A percentile compares a stretch with the other conserved stretches of the same genome.
Conservation (phyloP, 2,797 vertebrate species). For the Alectoris magna region DNA sequence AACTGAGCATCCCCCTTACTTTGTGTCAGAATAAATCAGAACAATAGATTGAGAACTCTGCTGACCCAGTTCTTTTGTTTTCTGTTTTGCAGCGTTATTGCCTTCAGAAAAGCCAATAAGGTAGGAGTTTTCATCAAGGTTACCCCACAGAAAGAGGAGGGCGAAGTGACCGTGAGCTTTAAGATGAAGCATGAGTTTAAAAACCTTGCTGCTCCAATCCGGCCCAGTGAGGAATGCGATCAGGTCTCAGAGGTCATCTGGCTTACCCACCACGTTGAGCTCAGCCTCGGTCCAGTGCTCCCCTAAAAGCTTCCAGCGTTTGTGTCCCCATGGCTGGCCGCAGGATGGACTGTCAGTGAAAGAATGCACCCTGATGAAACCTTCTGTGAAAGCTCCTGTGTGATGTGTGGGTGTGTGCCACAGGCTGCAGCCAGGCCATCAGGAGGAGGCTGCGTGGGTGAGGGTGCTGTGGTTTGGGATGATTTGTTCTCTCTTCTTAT, state of each 20-base stretch:
- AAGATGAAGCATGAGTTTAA: constrained; percentile 98
- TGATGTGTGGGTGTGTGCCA: constrained; percentile 42
- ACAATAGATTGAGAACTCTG: not conserved
- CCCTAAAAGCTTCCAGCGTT: constrained; percentile 70
- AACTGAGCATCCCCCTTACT: not conserved
- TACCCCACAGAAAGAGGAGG: constrained; percentile 90
- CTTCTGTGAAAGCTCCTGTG: constrained; percentile 52
- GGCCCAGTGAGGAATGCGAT: constrained; percentile 88
- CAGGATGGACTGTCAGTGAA: not conserved
- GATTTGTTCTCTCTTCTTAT: constrained; percentile 44
- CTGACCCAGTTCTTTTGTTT: constrained; percentile 37
- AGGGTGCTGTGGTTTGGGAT: constrained; percentile 24
- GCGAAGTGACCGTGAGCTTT: constrained; percentile 91
- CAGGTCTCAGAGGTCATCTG: constrained; percentile 87
- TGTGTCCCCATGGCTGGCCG: not conserved
- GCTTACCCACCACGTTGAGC: constrained; percentile 96
- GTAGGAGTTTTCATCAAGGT: constrained; percentile 99
- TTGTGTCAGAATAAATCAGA: not conserved
- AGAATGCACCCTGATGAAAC: not conserved
- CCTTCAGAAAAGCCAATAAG: constrained; percentile 98
- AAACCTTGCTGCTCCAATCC: constrained; percentile 91
- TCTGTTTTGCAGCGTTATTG: constrained; percentile 85
- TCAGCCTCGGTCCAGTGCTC: constrained; percentile 92
- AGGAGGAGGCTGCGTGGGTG: not conserved
- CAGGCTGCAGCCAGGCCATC: not conserved